A percentile compares a stretch with the other conserved stretches of the same genome.
phyloP scores from a whole-genome alignment of 2,888 invertebrate species.

The Balanococcus diminutus region DNA sequence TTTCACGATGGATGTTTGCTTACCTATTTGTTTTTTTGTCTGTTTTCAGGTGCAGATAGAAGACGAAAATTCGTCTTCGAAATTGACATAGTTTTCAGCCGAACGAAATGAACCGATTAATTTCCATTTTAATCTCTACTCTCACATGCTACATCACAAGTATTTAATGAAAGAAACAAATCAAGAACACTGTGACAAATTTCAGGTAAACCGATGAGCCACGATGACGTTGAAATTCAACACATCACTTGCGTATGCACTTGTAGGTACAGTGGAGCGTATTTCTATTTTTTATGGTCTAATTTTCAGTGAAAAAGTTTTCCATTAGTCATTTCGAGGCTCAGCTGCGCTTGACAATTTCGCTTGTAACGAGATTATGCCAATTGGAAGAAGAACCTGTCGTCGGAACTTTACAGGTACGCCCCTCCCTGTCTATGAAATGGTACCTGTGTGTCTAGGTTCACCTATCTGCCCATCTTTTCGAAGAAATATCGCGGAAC shows the following conservation, averaged over 20 bases:
- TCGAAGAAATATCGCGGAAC: background rate
- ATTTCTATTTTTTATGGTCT: background rate
- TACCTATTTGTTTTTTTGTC: too few species aligned
- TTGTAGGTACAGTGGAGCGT: background rate
- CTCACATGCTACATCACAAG: background rate
- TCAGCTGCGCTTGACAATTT: background rate
- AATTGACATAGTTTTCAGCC: background rate
- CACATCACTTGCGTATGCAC: background rate
- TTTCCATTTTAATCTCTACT: background rate
- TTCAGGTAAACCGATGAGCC: background rate
- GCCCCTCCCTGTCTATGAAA: too few species aligned
- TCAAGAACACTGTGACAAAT: background rate
- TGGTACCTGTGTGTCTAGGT: background rate
- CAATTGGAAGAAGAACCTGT: background rate
- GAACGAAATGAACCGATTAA: conserved; percentile 2
- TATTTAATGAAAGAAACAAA: conserved; percentile 2
- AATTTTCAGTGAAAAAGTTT: background rate
- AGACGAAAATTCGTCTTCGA: too few species aligned
- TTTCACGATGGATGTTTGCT: too few species aligned
- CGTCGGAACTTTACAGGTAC: background rate
- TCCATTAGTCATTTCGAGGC: background rate
- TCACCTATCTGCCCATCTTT: too few species aligned
- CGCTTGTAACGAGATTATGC: background rate
- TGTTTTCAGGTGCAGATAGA: too few species aligned
- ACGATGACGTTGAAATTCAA: background rate